Percentiles rank a stretch among this genome's conserved stretches.
Evolutionary conservation across 1,140 invertebrate species (phyloP).

Genomic region (Euschistus heros): DNA sequence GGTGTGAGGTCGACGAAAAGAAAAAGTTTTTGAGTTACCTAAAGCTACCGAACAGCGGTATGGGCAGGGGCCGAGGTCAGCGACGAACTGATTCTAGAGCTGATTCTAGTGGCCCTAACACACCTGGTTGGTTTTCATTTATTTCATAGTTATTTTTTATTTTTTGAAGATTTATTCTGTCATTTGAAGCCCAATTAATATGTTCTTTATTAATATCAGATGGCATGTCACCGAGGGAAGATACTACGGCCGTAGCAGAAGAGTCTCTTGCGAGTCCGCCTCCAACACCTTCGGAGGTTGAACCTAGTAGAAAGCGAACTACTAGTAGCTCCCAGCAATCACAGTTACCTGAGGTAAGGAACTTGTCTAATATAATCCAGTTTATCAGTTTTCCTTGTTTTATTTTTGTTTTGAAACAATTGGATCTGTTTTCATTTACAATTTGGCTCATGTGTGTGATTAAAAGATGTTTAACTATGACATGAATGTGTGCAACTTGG

Average conservation of each 20-base stretch:
- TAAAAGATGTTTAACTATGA: too few relatives aligned
- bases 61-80: conserved; percentile 41
- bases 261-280: neutral
- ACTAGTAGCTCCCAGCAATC: neutral
- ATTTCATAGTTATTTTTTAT: neutral
- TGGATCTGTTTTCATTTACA: too few relatives aligned
- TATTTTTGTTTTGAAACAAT: too few relatives aligned
- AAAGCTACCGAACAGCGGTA: conserved; percentile 40
- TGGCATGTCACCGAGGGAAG: conserved; percentile 1
- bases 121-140: conserved; percentile 42
- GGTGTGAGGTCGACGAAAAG: conserved; percentile 65
- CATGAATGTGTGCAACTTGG: too few relatives aligned
- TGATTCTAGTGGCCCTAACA: conserved; percentile 59
- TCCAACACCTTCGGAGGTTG: neutral
- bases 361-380: too few relatives aligned
- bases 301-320: neutral
- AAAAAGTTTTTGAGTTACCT: conserved; percentile 63
- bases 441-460: too few relatives aligned
- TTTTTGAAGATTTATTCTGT: neutral
- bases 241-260: neutral
- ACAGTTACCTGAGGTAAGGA: conserved; percentile 15
- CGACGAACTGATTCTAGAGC: conserved; percentile 53
- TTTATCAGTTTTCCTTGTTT: too few relatives aligned
- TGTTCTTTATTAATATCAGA: neutral
- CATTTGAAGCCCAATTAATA: neutral